Evolutionary conservation across 2,888 invertebrate species (phyloP).

Genomic region (Limnephilus lunatus): DNA sequence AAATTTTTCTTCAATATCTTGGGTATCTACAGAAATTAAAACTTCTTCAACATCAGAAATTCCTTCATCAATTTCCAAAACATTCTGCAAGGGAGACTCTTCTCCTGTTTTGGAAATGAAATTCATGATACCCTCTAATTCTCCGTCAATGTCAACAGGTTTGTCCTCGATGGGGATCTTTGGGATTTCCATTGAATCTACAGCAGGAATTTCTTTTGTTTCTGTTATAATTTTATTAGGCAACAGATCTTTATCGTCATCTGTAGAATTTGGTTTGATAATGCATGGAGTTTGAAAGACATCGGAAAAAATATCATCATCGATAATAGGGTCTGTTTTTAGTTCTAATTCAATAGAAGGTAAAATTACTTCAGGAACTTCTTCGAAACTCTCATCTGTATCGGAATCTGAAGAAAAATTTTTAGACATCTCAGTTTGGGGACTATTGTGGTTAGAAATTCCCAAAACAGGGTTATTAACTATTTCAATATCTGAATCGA

Average conservation of each 20-base stretch:
- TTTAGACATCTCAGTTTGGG: neutral
- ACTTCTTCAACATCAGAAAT: neutral
- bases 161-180: neutral
- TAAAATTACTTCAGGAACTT: constrained; percentile 69
- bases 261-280: neutral
- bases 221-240: neutral
- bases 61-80: neutral
- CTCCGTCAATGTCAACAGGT: neutral
- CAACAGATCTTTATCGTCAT: neutral
- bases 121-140: neutral
- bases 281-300: constrained; percentile 74
- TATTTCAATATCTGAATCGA: neutral
- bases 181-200: neutral
- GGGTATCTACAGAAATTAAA: neutral
- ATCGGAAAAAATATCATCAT: constrained; percentile 86
- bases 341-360: constrained; percentile 73
- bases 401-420: constrained; percentile 66
- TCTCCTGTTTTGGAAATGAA: neutral
- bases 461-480: neutral
- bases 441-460: neutral
- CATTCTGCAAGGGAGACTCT: neutral
- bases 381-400: constrained; percentile 71
- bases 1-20: neutral
- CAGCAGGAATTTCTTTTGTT: neutral
- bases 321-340: constrained; percentile 70